These are phyloP conservation scores for Myiopsitta monachus DNA, from an alignment of 2,113 vertebrate genomes.

Conservation along the genomic window DNA sequence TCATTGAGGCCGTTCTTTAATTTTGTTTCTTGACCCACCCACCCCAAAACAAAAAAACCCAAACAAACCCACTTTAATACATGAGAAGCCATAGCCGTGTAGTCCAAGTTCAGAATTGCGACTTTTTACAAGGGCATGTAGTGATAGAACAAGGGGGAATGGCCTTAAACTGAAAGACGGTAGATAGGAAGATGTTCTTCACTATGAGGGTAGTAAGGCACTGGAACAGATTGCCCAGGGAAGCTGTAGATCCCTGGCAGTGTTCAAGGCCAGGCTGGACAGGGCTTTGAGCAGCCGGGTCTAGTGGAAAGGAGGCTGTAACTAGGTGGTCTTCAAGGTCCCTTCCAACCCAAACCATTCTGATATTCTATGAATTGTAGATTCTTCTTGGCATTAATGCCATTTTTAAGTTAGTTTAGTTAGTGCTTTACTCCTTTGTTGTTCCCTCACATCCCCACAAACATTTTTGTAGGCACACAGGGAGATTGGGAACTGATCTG, in stretches of 20 bases:
- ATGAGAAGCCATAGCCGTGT: neutral
- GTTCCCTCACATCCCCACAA: accelerated
- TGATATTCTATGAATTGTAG: neutral
- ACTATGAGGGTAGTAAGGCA: neutral
- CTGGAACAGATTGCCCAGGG: neutral
- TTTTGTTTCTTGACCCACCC: neutral
- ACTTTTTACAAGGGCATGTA: neutral
- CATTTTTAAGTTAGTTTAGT: neutral
- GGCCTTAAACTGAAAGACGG: neutral
- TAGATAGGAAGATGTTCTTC: neutral
- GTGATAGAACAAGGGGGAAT: neutral
- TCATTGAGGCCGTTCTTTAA: neutral
- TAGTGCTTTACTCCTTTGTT: neutral
- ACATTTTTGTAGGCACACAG: neutral
- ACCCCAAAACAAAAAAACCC: neutral
- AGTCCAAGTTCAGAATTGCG: neutral
- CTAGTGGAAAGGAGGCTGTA: neutral
- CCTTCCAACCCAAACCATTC: neutral
- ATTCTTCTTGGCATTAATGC: neutral
- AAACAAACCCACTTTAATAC: neutral
- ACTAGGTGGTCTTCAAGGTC: neutral
- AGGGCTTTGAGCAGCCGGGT: neutral
- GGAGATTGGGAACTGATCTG: neutral
- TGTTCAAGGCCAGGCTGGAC: neutral
- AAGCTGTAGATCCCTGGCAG: neutral